A percentile compares a stretch with the other conserved stretches of the same genome.
Conservation (phyloP, 2,113 vertebrate genomes). For the Rafetus swinhoei region DNA sequence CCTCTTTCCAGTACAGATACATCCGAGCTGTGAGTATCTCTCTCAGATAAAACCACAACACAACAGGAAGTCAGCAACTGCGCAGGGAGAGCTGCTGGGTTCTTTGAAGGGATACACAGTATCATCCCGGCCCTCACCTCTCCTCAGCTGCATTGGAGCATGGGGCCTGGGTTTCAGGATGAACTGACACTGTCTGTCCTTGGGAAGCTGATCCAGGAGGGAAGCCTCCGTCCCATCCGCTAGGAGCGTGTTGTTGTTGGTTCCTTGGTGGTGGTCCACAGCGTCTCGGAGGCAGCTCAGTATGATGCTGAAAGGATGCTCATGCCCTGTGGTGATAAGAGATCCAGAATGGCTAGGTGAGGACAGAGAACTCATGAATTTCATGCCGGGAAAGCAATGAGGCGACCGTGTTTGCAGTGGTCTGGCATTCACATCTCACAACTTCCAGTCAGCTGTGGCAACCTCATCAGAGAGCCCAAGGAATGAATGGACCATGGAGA, state of each 20-base stretch:
- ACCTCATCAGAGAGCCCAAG: background rate
- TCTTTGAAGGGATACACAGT: background rate
- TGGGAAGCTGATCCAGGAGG: conserved; percentile 69
- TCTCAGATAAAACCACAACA: rapidly evolving
- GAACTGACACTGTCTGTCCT: conserved; percentile 76
- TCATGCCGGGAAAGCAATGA: background rate
- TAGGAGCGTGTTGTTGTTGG: conserved; percentile 53
- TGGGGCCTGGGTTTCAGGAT: conserved; percentile 74
- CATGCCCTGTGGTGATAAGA: conserved; percentile 75
- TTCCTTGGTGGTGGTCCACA: conserved; percentile 60
- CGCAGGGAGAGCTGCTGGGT: background rate
- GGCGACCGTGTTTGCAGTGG: background rate
- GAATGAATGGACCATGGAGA: background rate
- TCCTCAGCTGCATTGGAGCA: conserved; percentile 53
- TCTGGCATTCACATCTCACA: background rate
- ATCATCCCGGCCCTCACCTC: conserved; percentile 60
- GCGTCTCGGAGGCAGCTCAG: conserved; percentile 68
- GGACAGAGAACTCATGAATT: background rate
- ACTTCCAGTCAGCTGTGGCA: background rate
- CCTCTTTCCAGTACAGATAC: background rate
- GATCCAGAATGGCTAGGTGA: background rate
- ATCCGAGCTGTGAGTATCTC: background rate
- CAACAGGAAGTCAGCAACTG: background rate
- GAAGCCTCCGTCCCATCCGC: conserved; percentile 54
- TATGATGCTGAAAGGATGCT: conserved; percentile 80